Percentiles rank a stretch among this genome's conserved stretches.
Conservation (phyloP, 2,797 vertebrate species). For the Spea hammondii region DNA sequence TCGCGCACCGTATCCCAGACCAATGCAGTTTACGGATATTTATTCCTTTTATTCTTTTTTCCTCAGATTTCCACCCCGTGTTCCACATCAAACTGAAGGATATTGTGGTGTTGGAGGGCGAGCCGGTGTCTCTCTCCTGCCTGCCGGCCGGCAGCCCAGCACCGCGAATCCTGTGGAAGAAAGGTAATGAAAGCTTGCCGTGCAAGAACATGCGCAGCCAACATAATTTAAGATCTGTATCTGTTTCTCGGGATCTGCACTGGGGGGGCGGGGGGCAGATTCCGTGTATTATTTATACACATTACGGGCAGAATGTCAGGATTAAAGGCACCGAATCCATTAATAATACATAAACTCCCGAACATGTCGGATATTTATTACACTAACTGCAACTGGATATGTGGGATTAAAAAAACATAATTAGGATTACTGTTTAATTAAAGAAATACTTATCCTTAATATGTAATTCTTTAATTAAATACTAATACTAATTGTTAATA, state of each 20-base stretch:
- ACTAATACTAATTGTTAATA: too few relatives aligned
- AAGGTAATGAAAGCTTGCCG: slow-evolving; percentile 71
- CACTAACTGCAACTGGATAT: too few relatives aligned
- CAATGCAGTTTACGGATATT: neutral
- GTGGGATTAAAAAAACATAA: too few relatives aligned
- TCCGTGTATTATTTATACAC: slow-evolving; percentile 30
- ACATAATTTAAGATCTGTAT: slow-evolving; percentile 4
- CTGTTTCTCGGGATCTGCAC: neutral
- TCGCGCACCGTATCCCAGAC: too few relatives aligned
- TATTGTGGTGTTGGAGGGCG: slow-evolving; percentile 92
- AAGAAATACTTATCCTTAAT: too few relatives aligned
- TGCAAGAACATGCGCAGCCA: neutral
- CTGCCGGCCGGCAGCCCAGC: slow-evolving; percentile 91
- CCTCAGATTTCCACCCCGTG: slow-evolving; percentile 88
- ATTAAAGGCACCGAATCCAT: too few relatives aligned
- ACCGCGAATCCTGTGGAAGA: slow-evolving; percentile 88
- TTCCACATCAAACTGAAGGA: slow-evolving; percentile 98
- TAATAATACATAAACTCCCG: too few relatives aligned
- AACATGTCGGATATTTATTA: too few relatives aligned
- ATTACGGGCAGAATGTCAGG: neutral
- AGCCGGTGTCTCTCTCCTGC: slow-evolving; percentile 92
- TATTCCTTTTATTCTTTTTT: neutral
- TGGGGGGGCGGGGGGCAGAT: neutral
- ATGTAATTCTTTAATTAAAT: too few relatives aligned
- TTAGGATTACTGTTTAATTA: too few relatives aligned